Percentiles rank a stretch among this genome's conserved stretches.
Conservation (phyloP, 2,797 vertebrate genomes). For the Gobio occitaniae region DNA sequence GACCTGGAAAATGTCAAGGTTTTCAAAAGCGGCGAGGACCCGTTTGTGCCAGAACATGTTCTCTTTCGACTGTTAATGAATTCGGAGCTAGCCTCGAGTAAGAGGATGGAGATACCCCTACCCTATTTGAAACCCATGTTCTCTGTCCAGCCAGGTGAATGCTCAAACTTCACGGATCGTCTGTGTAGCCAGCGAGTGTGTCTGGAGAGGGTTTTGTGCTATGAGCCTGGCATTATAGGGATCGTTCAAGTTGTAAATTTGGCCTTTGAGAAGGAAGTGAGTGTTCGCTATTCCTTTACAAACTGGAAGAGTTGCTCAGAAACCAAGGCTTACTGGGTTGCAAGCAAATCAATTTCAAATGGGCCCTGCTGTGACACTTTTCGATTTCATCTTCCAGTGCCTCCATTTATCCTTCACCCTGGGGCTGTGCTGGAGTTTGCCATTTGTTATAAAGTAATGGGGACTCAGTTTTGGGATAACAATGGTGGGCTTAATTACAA, state of each 20-base stretch:
- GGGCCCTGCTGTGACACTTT: constrained; percentile 84
- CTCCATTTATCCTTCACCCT: constrained; percentile 87
- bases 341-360: constrained; percentile 64
- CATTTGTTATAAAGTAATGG: constrained; percentile 84
- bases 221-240: constrained; percentile 88
- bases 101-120: constrained; percentile 83
- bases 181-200: constrained; percentile 85
- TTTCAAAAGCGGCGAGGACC: constrained; percentile 89
- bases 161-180: constrained; percentile 79
- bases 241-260: constrained; percentile 89
- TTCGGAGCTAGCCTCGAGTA: constrained; percentile 85
- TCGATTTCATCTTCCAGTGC: constrained; percentile 89
- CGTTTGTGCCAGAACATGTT: constrained; percentile 91
- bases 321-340: constrained; percentile 84
- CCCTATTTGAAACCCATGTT: constrained; percentile 88
- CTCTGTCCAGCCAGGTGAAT: constrained; percentile 82
- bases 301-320: constrained; percentile 87
- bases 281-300: constrained; percentile 89
- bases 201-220: constrained; percentile 89
- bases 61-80: constrained; percentile 88
- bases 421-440: constrained; percentile 91
- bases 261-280: constrained; percentile 90
- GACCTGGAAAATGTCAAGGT: constrained; percentile 90
- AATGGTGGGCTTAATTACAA: constrained; percentile 90
- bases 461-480: constrained; percentile 94